phyloP scores from a whole-genome alignment of 2,888 invertebrate genomes.

The Eupithecia pulchellata region DNA sequence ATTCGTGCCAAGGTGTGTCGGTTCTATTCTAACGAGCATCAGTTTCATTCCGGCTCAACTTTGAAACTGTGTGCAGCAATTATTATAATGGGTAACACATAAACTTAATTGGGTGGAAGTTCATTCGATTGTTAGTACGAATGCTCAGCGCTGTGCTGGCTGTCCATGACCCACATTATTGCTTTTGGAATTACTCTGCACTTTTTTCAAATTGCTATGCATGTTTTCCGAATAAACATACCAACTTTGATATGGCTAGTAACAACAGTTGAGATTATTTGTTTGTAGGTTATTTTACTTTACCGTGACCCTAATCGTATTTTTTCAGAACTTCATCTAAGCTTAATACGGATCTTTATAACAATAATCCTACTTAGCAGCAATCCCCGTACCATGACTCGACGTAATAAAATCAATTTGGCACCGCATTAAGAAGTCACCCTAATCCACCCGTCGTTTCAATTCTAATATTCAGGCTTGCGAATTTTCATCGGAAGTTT shows the following conservation, averaged over 20 bases:
- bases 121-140: constrained; percentile 69
- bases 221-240: constrained; percentile 14
- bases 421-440: constrained; percentile 32
- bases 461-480: constrained; percentile 48
- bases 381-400: constrained; percentile 11
- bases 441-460: constrained; percentile 44
- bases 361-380: constrained; percentile 21
- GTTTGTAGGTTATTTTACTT: neutral
- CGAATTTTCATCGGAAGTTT: constrained; percentile 49
- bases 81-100: constrained; percentile 78
- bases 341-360: constrained; percentile 11
- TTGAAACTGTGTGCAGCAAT: constrained; percentile 70
- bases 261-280: neutral
- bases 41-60: constrained; percentile 59
- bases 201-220: constrained; percentile 24
- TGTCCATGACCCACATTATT: constrained; percentile 57
- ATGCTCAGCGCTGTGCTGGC: constrained; percentile 56
- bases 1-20: constrained; percentile 58
- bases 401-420: constrained; percentile 27
- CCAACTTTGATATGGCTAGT: neutral
- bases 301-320: neutral
- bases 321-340: constrained; percentile 9
- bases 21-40: constrained; percentile 56
- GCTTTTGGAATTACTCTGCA: constrained; percentile 48
- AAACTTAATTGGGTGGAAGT: constrained; percentile 75